Evolutionary conservation across 2,113 vertebrate genomes (phyloP).

Genomic region (Rhabdornis inornatus): DNA sequence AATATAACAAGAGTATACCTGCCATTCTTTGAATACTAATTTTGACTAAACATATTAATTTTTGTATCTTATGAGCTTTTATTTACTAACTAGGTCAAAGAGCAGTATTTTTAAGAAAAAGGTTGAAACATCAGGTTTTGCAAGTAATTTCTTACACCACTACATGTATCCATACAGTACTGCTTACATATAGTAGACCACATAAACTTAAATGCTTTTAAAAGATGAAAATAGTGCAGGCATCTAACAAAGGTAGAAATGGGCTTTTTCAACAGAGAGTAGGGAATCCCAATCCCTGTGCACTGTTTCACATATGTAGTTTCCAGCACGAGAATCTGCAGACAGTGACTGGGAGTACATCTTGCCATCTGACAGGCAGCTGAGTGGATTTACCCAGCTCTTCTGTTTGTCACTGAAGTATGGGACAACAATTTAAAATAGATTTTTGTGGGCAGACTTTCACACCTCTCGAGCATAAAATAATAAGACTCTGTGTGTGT

Average conservation of each 20-base stretch:
- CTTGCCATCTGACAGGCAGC: constrained; percentile 21
- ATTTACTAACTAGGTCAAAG: not conserved
- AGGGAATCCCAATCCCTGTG: not conserved
- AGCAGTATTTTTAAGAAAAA: not conserved
- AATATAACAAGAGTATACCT: not conserved
- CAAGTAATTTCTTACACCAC: not conserved
- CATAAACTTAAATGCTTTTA: not conserved
- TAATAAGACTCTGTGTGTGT: not conserved
- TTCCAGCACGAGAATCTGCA: not conserved
- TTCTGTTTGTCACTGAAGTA: not conserved
- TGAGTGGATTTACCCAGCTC: constrained; percentile 3
- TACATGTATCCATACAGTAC: not conserved
- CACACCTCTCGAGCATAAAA: not conserved
- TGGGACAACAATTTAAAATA: not conserved
- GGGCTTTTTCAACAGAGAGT: not conserved
- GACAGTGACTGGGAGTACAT: not conserved
- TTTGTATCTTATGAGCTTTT: not conserved
- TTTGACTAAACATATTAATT: not conserved
- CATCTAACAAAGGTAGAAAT: not conserved
- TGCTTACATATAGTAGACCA: not conserved
- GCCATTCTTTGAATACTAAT: not conserved
- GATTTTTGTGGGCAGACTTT: not conserved
- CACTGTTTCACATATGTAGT: not conserved
- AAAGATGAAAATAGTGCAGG: not conserved
- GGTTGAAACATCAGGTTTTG: not conserved